Evolutionary conservation across 2,888 invertebrate genomes (phyloP), one percentile per base, ranked within the genome.

Genomic region (Amphiduros pacificus): DNA sequence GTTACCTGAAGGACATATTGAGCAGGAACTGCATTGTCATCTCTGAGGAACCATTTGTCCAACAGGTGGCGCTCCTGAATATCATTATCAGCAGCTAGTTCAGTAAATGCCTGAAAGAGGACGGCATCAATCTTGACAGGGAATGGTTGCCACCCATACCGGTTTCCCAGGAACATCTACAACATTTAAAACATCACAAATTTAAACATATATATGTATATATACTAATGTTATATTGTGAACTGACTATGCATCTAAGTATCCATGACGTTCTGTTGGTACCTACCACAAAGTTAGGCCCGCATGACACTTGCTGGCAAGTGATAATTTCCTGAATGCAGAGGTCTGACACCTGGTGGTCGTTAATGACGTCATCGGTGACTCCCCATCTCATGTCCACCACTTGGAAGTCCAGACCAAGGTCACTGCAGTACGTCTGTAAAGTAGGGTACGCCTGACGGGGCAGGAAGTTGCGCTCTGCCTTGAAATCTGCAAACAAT

Each of bases 101-200:
- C 60, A 2, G 60, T 60, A 50, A 71, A 65, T 24, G 56, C 44
- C 28, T 76, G 68, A 66, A 74, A 79, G 60, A 75, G 73, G 3
- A 66, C 57, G 9, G 69, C 66, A 0, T 60, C 60, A 9, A 80
- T 66, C 44, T 71, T 68, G 26, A 63, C 61, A 2, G 78, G 77
- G 20, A 79, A 71, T 3, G 78, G 77, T 26, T 75, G 72, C 62
- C 73, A 76, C 1, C 80, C 80, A 69, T 80, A 80, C 17, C 79
- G 68, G 59, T 78, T 68, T 11, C 80, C 78, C 27, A 78, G 66
- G 22, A 78, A 58, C n/a, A 69, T 70, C 77, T 77, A 63, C 20
- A 65, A 49, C 48, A 27, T 14, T 22, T 14, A 49, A 49, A 20
- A 22, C 17, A 49, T 22, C 9, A 9, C 14, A 20, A 17, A 49